These are phyloP conservation scores for Buathra laborator DNA, from an alignment of 2,888 invertebrate species.

Conservation along the genomic window DNA sequence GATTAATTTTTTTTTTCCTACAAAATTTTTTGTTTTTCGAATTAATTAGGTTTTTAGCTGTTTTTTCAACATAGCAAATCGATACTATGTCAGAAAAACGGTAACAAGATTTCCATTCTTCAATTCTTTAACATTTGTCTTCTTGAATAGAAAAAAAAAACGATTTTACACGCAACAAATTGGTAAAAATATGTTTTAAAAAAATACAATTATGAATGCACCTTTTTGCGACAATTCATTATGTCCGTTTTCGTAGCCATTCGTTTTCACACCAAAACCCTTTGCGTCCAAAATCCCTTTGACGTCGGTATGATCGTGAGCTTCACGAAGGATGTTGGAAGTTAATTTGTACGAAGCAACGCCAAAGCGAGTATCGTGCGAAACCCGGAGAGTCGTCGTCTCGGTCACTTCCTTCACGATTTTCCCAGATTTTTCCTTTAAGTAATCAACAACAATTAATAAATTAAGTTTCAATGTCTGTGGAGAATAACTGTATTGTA, in stretches of 20 bases:
- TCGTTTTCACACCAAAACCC: slow-evolving; percentile 51
- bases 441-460: not conserved
- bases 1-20: not conserved
- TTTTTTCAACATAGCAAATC: no score
- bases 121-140: no score
- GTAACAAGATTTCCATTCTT: not conserved
- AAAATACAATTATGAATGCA: not conserved
- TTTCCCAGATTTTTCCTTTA: slow-evolving; percentile 84
- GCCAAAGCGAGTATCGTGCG: slow-evolving; percentile 86
- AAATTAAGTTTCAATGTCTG: not conserved
- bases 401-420: slow-evolving; percentile 86
- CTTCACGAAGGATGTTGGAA: slow-evolving; percentile 85
- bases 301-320: slow-evolving; percentile 76
- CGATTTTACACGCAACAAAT: no score
- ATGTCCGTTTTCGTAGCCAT: slow-evolving; percentile 38
- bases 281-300: slow-evolving; percentile 72
- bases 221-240: slow-evolving; percentile 68
- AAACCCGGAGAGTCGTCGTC: slow-evolving; percentile 86
- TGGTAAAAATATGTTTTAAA: no score
- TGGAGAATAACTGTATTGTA: not conserved
- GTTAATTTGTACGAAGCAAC: slow-evolving; percentile 87
- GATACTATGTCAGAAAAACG: not conserved
- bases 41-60: not conserved
- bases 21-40: not conserved
- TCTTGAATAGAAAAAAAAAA: no score